A percentile compares a stretch with the other conserved stretches of the same genome.
phyloP scores from a whole-genome alignment of 2,888 invertebrate species.

The Dicycla oo region DNA sequence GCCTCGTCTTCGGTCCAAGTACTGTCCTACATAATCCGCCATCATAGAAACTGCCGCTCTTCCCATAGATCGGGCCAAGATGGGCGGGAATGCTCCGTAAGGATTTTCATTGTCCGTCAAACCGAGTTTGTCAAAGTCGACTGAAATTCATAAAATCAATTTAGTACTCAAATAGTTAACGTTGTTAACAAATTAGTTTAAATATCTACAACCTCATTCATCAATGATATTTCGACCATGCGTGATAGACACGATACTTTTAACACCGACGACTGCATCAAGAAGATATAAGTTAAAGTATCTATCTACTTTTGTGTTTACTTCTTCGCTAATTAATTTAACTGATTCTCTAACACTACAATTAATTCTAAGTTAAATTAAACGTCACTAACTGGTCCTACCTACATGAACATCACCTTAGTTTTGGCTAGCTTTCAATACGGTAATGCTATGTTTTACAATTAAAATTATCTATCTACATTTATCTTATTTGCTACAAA shows the following conservation, averaged over 20 bases:
- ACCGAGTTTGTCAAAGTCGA: conserved; percentile 96
- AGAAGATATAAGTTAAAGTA: too few relatives aligned
- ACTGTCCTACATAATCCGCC: conserved; percentile 93
- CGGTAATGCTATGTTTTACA: conserved; percentile 5
- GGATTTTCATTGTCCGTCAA: conserved; percentile 97
- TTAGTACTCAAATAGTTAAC: background rate
- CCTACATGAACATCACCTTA: conserved; percentile 29
- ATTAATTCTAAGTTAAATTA: conserved; percentile 25
- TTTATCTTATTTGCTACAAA: background rate
- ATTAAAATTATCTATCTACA: background rate
- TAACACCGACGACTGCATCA: background rate
- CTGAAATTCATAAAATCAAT: conserved; percentile 82
- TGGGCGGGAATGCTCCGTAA: conserved; percentile 94
- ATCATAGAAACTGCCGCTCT: conserved; percentile 92
- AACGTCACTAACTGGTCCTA: conserved; percentile 15
- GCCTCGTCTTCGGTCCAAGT: conserved; percentile 91
- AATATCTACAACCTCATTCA: conserved; percentile 15
- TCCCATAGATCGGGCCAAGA: conserved; percentile 94
- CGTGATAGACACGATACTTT: background rate
- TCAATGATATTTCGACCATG: background rate
- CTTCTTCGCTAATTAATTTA: conserved; percentile 3
- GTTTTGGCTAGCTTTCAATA: background rate
- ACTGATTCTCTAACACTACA: conserved; percentile 23
- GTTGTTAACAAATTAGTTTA: conserved; percentile 2
- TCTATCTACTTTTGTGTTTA: too few relatives aligned